Evolutionary conservation across 1,140 invertebrate species (phyloP).

Genomic region (Rhopalosiphum padi): DNA sequence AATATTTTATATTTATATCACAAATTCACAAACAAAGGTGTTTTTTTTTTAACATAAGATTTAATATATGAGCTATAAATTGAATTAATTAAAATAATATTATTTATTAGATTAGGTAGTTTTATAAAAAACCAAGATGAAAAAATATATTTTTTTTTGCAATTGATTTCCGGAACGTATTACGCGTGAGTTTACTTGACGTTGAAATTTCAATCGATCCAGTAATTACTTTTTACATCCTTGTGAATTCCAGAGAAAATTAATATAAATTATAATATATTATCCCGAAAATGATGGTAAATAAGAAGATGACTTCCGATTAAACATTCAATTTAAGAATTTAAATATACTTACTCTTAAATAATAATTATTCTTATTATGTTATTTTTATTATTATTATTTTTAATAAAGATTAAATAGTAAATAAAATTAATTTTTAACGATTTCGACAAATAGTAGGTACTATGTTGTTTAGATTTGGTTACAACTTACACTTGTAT

Average conservation of each 20-base stretch:
- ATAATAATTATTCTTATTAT: too few species aligned
- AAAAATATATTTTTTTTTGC: neutral
- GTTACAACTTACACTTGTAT: too few species aligned
- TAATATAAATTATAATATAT: neutral
- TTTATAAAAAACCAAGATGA: neutral
- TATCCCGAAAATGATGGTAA: neutral
- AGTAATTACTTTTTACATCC: slow-evolving; percentile 18
- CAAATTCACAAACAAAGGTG: neutral
- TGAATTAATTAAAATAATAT: neutral
- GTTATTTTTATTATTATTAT: too few species aligned
- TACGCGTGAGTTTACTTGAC: neutral
- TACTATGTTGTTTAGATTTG: too few species aligned
- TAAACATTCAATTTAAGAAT: neutral
- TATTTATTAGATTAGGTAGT: neutral
- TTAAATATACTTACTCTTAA: neutral
- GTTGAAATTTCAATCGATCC: neutral
- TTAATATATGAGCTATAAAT: neutral
- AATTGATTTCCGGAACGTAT: slow-evolving; percentile 35
- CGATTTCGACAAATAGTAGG: too few species aligned
- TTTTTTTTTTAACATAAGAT: neutral
- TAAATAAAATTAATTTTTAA: too few species aligned
- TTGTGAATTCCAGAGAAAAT: neutral
- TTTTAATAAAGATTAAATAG: too few species aligned
- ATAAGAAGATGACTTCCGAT: neutral
- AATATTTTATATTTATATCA: neutral